phyloP scores from a whole-genome alignment of 2,888 invertebrate species.

The Cenopis cana region DNA sequence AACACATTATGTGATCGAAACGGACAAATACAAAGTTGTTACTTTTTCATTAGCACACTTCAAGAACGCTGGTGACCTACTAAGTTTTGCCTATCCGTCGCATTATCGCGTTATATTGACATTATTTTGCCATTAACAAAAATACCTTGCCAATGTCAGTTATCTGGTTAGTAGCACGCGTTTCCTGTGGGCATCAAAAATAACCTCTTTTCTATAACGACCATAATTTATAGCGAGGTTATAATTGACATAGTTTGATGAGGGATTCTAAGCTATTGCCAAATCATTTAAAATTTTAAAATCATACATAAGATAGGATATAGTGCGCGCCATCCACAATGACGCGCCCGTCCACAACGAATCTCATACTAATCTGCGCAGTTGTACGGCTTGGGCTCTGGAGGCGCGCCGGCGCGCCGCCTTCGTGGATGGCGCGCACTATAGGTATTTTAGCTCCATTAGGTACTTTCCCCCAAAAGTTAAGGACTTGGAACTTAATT shows the following conservation, averaged over 20 bases:
- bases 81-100: conserved; percentile 22
- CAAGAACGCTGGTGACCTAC: conserved; percentile 39
- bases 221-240: not conserved
- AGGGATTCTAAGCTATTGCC: not conserved
- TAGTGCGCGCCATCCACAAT: no score
- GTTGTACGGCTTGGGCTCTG: no score
- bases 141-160: conserved; percentile 7
- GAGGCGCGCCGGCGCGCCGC: no score
- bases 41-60: conserved; percentile 44
- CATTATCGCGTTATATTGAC: conserved; percentile 39
- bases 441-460: no score
- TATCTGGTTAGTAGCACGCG: conserved; percentile 11
- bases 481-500: no score
- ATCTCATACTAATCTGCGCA: no score
- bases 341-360: no score
- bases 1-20: conserved; percentile 56
- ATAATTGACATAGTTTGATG: not conserved
- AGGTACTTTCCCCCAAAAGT: no score
- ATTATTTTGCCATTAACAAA: conserved; percentile 27
- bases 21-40: conserved; percentile 44
- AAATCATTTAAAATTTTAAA: no score
- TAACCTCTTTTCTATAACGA: not conserved
- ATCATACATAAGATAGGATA: no score
- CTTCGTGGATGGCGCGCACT: no score
- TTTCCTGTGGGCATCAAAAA: conserved; percentile 3